These are phyloP conservation scores for Mechanitis messenoides DNA, from an alignment of 2,888 invertebrate genomes.

Conservation along the genomic window DNA sequence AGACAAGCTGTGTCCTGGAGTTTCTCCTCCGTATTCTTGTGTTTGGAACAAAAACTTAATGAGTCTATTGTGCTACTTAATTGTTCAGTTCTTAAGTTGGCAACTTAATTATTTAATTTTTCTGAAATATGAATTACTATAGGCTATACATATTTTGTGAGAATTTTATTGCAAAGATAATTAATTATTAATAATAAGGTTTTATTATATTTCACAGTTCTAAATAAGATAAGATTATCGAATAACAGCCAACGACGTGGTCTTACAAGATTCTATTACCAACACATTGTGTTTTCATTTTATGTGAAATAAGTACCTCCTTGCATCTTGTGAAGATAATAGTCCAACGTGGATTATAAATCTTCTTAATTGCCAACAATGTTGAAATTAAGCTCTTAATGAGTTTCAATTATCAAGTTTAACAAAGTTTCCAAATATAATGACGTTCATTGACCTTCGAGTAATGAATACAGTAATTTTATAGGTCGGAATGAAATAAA, in stretches of 20 bases:
- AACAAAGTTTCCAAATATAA: conserved; percentile 53
- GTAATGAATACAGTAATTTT: too few species aligned
- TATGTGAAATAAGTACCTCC: conserved; percentile 44
- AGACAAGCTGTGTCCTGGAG: conserved; percentile 27
- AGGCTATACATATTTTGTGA: too few species aligned
- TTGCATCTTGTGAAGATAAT: conserved; percentile 61
- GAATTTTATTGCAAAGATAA: too few species aligned
- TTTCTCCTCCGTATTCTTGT: conserved; percentile 10
- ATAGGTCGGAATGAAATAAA: too few species aligned
- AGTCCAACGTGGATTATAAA: conserved; percentile 66
- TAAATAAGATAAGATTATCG: background rate
- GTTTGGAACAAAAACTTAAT: background rate
- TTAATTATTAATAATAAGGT: too few species aligned
- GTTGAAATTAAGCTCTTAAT: conserved; percentile 71
- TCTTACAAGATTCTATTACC: conserved; percentile 36
- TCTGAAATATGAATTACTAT: too few species aligned
- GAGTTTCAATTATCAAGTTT: conserved; percentile 73
- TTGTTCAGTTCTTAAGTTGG: background rate
- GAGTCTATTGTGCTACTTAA: background rate
- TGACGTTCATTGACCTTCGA: conserved; percentile 17
- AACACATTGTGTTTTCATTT: conserved; percentile 58
- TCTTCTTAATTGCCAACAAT: conserved; percentile 73
- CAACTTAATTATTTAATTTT: too few species aligned
- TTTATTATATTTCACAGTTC: too few species aligned
- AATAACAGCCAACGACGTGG: conserved; percentile 1